Evolutionary conservation across 2,113 vertebrate species (phyloP).

Genomic region (Eulemur rufifrons): DNA sequence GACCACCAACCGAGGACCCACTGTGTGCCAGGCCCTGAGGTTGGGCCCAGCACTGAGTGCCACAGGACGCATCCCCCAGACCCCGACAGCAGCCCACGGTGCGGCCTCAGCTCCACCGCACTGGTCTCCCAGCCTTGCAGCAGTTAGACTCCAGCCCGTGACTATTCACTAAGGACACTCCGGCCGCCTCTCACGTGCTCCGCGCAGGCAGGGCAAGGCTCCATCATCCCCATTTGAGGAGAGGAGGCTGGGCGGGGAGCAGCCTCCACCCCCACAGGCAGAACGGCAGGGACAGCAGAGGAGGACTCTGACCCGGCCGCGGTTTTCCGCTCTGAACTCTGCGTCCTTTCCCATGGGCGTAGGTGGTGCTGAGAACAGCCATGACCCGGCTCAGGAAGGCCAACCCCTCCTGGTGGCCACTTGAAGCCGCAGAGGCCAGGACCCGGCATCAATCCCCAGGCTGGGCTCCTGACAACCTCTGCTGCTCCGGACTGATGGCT

Average conservation of each 20-base stretch:
- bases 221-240: neutral
- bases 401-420: too few species aligned
- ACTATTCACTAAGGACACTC: too few species aligned
- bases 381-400: accelerated
- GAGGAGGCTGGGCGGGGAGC: too few species aligned
- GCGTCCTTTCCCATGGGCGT: neutral
- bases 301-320: too few species aligned
- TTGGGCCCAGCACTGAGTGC: accelerated
- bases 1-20: neutral
- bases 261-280: neutral
- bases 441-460: neutral
- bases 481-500: neutral
- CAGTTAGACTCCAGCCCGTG: too few species aligned
- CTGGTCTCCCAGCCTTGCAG: too few species aligned
- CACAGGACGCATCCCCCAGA: neutral
- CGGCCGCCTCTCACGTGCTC: too few species aligned
- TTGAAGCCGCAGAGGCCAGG: too few species aligned
- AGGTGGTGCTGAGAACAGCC: neutral
- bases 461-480: neutral
- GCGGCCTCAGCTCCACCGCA: too few species aligned
- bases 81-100: too few species aligned
- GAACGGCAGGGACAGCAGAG: neutral
- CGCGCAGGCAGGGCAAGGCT: too few species aligned
- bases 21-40: neutral
- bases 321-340: neutral